These are phyloP conservation scores for Alethe diademata DNA, from an alignment of 2,113 vertebrate genomes.

Conservation along the genomic window DNA sequence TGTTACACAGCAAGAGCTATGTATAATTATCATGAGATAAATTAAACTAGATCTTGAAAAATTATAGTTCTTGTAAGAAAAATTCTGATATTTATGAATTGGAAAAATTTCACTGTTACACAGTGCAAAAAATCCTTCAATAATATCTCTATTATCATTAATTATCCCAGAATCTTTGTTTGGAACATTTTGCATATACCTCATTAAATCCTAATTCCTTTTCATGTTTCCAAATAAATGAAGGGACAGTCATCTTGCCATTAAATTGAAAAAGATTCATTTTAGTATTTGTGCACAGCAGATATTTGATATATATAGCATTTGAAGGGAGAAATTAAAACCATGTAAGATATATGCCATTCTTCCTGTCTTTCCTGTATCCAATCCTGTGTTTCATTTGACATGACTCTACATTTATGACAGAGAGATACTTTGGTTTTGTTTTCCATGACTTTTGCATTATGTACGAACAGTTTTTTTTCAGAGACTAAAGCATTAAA, in stretches of 20 bases:
- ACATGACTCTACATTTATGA: not conserved
- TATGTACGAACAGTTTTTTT: not conserved
- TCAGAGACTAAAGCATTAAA: not conserved
- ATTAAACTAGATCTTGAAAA: slow-evolving; percentile 15
- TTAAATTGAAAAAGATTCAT: not conserved
- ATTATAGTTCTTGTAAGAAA: not conserved
- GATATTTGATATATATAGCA: not conserved
- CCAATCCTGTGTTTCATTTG: not conserved
- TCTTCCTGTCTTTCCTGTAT: not conserved
- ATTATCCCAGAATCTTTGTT: not conserved
- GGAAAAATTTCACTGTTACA: not conserved
- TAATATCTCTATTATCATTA: not conserved
- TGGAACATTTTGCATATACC: not conserved
- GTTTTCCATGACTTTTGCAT: not conserved
- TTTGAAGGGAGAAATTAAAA: not conserved
- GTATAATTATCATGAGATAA: slow-evolving; percentile 22
- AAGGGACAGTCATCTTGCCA: not conserved
- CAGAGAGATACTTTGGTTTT: not conserved
- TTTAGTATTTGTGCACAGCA: not conserved
- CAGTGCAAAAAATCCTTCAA: not conserved
- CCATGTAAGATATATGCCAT: not conserved
- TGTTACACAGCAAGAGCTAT: slow-evolving; percentile 30
- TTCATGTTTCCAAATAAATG: not conserved
- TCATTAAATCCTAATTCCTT: not conserved
- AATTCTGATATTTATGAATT: not conserved